Evolutionary conservation across 2,797 vertebrate species (phyloP).

Genomic region (Melanogrammus aeglefinus): DNA sequence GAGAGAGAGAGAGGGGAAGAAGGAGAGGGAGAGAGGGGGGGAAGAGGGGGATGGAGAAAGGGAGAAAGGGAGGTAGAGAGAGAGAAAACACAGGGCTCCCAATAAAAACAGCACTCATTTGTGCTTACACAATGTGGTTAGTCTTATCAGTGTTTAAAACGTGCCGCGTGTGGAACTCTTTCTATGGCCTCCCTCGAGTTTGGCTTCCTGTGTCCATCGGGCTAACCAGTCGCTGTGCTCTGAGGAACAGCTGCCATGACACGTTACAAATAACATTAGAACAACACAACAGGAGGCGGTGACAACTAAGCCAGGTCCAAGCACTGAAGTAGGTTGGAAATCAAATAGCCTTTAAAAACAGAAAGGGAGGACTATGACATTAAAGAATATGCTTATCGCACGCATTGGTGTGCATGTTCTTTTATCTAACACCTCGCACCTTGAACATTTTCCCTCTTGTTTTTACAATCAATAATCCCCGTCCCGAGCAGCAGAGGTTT

Average conservation of each 20-base stretch:
- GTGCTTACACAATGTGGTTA: slow-evolving; percentile 54
- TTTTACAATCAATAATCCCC: too few species aligned
- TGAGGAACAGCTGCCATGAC: background rate
- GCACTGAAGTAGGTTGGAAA: background rate
- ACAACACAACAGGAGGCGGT: background rate
- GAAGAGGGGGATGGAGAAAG: background rate
- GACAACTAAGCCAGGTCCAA: background rate
- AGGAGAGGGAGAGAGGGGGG: slow-evolving; percentile 24
- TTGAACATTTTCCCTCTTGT: too few species aligned
- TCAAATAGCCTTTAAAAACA: background rate
- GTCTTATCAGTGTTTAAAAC: slow-evolving; percentile 57
- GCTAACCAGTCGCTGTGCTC: background rate
- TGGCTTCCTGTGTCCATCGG: background rate
- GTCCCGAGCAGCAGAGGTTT: background rate
- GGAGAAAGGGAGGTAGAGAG: background rate
- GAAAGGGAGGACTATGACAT: background rate
- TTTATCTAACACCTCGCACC: background rate
- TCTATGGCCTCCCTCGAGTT: background rate
- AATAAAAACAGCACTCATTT: slow-evolving; percentile 62
- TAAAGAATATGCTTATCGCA: background rate
- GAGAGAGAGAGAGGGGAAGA: slow-evolving; percentile 30
- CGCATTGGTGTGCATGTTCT: background rate
- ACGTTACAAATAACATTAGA: background rate
- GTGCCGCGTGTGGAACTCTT: slow-evolving; percentile 22
- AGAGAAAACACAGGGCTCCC: slow-evolving; percentile 31